Evolutionary conservation across 2,113 vertebrate genomes (phyloP), one percentile per base, ranked within the genome.

Genomic region (Potamarius usumacintae): DNA sequence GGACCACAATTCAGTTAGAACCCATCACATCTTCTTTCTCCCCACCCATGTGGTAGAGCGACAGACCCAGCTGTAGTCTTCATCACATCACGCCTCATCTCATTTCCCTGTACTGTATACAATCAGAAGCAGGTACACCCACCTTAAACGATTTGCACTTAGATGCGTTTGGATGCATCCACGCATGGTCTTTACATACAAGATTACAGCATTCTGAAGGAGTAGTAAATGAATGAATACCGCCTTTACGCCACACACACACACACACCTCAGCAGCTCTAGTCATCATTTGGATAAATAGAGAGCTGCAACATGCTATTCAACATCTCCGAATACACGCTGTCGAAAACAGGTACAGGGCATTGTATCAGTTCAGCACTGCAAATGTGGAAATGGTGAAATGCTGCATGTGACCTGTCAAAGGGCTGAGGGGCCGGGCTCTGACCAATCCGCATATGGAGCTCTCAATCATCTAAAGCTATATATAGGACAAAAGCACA

Each of bases 1-100:
- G 90, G 88, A 90, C 94, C 92, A 92, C 93, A 95, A 91, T 89
- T 93, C 86, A 94, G 95, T 95, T 94, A 95, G 95, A 95, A 92
- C 92, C 92, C 94, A 92, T 95, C 95, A 95, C 94, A 93, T 95
- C 92, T 96, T 95, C 90, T 93, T 94, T 95, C 91, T 89, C 90
- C 89, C 83, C 86, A 88, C 30, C 87, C 84, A 53, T 86, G 89
- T 85, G 89, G 89, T 69, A 69, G 87, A 88, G 62, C 42, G 85
- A 89, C 65, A 87, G 92, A 91, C 92, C 88, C 58, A 50, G 14
- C 84, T 84, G 83, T 86, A 83, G 88, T 87, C 86, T 92, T 93
- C 80, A 89, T 91, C 34, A 87, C 86, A 93, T 91, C 90, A 91
- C 63, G 87, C 80, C 69, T 87, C 62, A 84, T 89, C 48, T 18